phyloP scores from a whole-genome alignment of 2,113 vertebrate genomes.

The Gobius niger region DNA sequence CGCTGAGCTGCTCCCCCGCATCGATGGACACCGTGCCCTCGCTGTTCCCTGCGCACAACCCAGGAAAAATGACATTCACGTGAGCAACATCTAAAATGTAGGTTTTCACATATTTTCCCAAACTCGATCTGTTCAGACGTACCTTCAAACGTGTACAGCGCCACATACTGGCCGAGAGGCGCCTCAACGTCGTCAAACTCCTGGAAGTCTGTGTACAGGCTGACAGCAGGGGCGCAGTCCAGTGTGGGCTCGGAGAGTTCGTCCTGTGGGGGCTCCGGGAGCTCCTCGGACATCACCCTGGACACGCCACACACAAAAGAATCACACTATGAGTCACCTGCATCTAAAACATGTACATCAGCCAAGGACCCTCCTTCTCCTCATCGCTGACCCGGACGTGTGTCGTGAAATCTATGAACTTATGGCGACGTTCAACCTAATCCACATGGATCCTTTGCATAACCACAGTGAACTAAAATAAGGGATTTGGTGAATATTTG shows the following conservation, averaged over 20 bases:
- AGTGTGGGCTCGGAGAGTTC: neutral
- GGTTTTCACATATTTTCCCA: too few species aligned
- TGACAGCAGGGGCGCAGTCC: neutral
- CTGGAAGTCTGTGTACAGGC: slow-evolving; percentile 74
- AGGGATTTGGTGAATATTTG: too few species aligned
- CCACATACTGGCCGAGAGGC: slow-evolving; percentile 80
- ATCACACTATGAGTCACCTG: neutral
- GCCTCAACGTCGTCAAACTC: slow-evolving; percentile 78
- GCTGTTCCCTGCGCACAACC: slow-evolving; percentile 61
- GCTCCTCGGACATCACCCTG: slow-evolving; percentile 26
- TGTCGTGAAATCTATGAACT: too few species aligned
- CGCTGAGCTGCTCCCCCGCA: slow-evolving; percentile 79
- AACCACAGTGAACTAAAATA: too few species aligned
- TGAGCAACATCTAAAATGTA: too few species aligned
- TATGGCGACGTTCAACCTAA: too few species aligned
- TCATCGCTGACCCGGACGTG: neutral
- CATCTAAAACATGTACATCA: too few species aligned
- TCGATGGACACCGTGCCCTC: slow-evolving; percentile 82
- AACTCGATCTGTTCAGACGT: neutral
- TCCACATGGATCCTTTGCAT: too few species aligned
- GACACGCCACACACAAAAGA: neutral
- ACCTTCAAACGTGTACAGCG: slow-evolving; percentile 86
- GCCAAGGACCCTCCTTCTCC: neutral
- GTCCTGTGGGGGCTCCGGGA: neutral
- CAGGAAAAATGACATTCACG: neutral